phyloP scores from a whole-genome alignment of 2,113 vertebrate genomes.

The Pluvianellus socialis region DNA sequence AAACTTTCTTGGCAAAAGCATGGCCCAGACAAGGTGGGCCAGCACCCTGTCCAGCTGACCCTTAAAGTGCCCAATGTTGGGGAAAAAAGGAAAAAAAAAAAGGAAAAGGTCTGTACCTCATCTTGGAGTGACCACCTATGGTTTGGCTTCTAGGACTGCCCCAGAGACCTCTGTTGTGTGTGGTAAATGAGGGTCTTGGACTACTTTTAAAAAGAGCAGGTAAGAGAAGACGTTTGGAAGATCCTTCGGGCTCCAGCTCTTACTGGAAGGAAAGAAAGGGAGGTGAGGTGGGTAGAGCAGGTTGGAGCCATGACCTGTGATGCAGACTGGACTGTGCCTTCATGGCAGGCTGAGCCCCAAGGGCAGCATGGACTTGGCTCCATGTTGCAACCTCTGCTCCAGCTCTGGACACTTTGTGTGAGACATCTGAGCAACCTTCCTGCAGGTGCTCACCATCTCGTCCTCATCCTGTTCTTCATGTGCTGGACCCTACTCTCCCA shows the following conservation, averaged over 20 bases:
- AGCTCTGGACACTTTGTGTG: rapidly evolving
- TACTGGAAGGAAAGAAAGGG: neutral
- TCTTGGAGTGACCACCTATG: neutral
- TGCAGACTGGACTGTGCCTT: neutral
- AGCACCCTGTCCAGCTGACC: neutral
- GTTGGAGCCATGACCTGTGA: neutral
- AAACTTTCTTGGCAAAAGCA: neutral
- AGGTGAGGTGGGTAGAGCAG: neutral
- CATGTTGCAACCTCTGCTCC: neutral
- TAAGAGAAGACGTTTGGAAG: neutral
- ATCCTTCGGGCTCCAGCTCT: neutral
- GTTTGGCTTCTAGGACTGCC: neutral
- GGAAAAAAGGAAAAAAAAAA: neutral
- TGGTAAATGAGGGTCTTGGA: neutral
- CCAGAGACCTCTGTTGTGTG: neutral
- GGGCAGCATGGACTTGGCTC: neutral
- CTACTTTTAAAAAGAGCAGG: neutral
- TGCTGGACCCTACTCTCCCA: neutral
- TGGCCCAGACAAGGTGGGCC: neutral
- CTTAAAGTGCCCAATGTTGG: neutral
- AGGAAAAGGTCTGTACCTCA: neutral
- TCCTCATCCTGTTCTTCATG: neutral
- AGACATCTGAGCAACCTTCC: neutral
- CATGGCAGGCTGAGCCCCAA: neutral
- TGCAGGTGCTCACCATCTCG: neutral